A percentile compares a stretch with the other conserved stretches of the same genome.
Evolutionary conservation across 2,888 invertebrate species (phyloP).

Genomic region (Plagiodera versicolora): DNA sequence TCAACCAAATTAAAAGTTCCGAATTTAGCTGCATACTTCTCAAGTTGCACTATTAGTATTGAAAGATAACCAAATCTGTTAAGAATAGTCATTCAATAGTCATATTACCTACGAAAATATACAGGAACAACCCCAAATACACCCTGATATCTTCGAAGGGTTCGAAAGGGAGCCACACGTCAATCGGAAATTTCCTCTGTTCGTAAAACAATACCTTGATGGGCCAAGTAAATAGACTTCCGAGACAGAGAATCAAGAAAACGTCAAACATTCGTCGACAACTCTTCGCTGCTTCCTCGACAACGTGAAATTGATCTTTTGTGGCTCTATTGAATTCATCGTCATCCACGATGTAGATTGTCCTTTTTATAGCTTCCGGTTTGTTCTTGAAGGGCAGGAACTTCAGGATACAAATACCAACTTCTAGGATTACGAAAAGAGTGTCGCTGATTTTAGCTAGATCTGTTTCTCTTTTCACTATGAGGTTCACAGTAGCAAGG

Average conservation of each 20-base stretch:
- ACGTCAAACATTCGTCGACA: constrained; percentile 3
- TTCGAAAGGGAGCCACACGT: constrained; percentile 25
- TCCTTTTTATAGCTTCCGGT: not conserved
- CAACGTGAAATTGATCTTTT: not conserved
- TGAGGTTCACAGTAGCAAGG: not conserved
- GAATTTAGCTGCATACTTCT: no score
- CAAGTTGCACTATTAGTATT: no score
- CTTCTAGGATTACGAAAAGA: constrained; percentile 3
- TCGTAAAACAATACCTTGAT: constrained; percentile 10
- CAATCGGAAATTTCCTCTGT: constrained; percentile 18
- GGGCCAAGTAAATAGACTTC: constrained; percentile 13
- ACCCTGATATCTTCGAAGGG: constrained; percentile 1
- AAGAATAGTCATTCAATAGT: not conserved
- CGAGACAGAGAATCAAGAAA: constrained; percentile 4
- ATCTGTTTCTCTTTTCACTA: constrained; percentile 4
- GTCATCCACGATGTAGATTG: constrained; percentile 1
- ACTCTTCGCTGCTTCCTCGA: constrained; percentile 5
- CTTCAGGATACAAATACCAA: constrained; percentile 10
- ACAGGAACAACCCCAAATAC: not conserved
- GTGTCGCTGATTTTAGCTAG: constrained; percentile 2
- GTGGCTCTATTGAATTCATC: not conserved
- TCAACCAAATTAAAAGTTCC: no score
- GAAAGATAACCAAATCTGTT: no score
- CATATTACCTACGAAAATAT: constrained; percentile 9
- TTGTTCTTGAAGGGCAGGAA: constrained; percentile 12